These are phyloP conservation scores for Heterodera carotae DNA, from an alignment of 1,140 invertebrate species.

Conservation along the genomic window DNA sequence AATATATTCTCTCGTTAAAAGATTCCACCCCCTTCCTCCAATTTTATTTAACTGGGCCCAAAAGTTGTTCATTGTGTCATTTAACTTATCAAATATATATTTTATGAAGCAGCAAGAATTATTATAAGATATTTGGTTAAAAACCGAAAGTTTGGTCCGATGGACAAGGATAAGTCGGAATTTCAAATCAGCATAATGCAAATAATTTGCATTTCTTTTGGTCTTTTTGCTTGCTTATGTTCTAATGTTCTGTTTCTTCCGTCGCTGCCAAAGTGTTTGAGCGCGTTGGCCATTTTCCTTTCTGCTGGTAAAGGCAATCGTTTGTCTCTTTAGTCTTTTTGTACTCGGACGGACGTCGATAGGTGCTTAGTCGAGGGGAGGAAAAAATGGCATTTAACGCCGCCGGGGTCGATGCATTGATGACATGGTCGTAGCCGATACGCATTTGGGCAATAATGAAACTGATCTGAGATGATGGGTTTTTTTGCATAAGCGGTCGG, in stretches of 20 bases:
- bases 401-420: slow-evolving; percentile 9
- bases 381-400: background rate
- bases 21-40: too few species aligned
- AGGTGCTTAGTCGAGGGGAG: slow-evolving; percentile 1
- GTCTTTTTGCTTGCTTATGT: background rate
- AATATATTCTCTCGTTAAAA: too few species aligned
- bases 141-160: too few species aligned
- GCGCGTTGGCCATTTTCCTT: background rate
- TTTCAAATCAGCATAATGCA: too few species aligned
- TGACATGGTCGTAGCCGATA: slow-evolving; percentile 42
- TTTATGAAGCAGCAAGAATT: too few species aligned
- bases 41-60: too few species aligned
- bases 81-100: too few species aligned
- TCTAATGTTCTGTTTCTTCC: background rate
- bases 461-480: slow-evolving; percentile 22
- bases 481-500: background rate
- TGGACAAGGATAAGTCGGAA: too few species aligned
- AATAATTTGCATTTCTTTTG: background rate
- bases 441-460: slow-evolving; percentile 54
- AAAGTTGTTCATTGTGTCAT: too few species aligned
- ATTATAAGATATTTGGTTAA: too few species aligned
- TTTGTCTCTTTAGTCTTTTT: slow-evolving; percentile 10
- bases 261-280: background rate
- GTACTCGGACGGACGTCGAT: slow-evolving; percentile 7
- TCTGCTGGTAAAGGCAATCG: background rate